phyloP scores from a whole-genome alignment of 2,888 invertebrate species.

The Ditula angustiorana region DNA sequence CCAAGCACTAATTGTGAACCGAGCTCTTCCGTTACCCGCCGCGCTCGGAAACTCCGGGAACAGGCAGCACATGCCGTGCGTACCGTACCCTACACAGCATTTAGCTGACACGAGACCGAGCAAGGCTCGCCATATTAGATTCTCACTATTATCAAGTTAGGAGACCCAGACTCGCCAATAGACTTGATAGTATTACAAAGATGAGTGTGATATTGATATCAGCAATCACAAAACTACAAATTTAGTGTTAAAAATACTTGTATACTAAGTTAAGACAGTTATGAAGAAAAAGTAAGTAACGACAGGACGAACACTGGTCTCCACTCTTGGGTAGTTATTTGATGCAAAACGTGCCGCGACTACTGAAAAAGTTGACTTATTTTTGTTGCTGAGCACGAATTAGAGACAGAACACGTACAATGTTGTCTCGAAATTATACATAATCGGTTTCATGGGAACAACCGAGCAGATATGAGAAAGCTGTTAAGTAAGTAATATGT shows the following conservation, averaged over 20 bases:
- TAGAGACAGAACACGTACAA: slow-evolving; percentile 62
- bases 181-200: background rate
- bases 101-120: slow-evolving; percentile 8
- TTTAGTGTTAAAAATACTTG: slow-evolving; percentile 1
- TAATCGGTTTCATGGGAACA: slow-evolving; percentile 38
- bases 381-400: slow-evolving; percentile 69
- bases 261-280: slow-evolving; percentile 9
- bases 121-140: slow-evolving; percentile 26
- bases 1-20: slow-evolving; percentile 78
- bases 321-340: slow-evolving; percentile 46
- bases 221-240: too few relatives aligned
- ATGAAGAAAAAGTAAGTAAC: slow-evolving; percentile 3
- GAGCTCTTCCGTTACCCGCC: slow-evolving; percentile 73
- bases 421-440: slow-evolving; percentile 47
- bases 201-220: background rate
- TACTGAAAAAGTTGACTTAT: slow-evolving; percentile 55
- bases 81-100: slow-evolving; percentile 14
- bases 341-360: slow-evolving; percentile 64
- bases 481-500: slow-evolving; percentile 25
- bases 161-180: background rate
- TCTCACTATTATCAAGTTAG: slow-evolving; percentile 7
- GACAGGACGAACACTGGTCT: slow-evolving; percentile 2
- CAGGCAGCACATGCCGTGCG: slow-evolving; percentile 44
- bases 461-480: slow-evolving; percentile 27
- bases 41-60: slow-evolving; percentile 54